A percentile compares a stretch with the other conserved stretches of the same genome.
phyloP scores from a whole-genome alignment of 1,140 invertebrate genomes.

The Trachymyrmex cornetzi region DNA sequence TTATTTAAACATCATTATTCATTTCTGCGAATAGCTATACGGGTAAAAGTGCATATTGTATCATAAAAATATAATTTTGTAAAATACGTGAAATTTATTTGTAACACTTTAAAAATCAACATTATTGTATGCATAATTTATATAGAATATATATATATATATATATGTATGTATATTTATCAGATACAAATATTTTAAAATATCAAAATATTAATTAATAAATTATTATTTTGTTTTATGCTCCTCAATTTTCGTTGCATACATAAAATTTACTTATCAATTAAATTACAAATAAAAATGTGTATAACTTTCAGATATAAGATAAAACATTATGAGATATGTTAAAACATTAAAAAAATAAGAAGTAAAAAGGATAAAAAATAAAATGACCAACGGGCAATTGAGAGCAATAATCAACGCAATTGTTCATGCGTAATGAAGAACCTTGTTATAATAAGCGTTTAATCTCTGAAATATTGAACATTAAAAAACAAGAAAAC shows the following conservation, averaged over 20 bases:
- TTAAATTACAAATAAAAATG: neutral
- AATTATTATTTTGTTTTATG: neutral
- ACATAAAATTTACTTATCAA: constrained; percentile 21
- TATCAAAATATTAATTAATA: neutral
- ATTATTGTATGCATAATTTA: neutral
- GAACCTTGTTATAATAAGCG: no score
- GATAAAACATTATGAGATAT: neutral
- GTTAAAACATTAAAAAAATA: constrained; percentile 20
- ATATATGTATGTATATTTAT: neutral
- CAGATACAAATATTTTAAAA: neutral
- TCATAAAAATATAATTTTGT: neutral
- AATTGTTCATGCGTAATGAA: no score
- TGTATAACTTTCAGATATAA: constrained; percentile 11
- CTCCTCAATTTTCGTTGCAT: neutral
- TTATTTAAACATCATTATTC: constrained; percentile 45
- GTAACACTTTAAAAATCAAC: neutral
- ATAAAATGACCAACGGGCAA: no score
- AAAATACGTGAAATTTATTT: neutral
- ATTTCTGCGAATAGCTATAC: constrained; percentile 1
- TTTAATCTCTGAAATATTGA: no score
- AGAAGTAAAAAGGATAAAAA: no score
- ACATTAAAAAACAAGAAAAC: no score
- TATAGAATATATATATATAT: neutral
- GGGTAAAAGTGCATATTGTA: neutral
- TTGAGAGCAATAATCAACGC: no score